Percentiles rank a stretch among this genome's conserved stretches.
Evolutionary conservation across 2,113 vertebrate genomes (phyloP).

Genomic region (Hepsetus odoe): DNA sequence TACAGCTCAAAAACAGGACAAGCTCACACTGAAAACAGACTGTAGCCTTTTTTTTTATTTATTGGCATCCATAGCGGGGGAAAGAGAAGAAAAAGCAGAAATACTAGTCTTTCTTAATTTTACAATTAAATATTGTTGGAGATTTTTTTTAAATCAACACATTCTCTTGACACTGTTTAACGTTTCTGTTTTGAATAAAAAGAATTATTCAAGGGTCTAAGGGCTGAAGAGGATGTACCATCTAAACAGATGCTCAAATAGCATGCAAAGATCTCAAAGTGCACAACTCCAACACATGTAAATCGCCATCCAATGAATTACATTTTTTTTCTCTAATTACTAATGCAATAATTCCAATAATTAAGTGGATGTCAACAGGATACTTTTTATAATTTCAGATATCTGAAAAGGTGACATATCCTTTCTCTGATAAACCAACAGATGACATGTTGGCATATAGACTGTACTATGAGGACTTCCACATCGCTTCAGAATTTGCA

Average conservation of each 20-base stretch:
- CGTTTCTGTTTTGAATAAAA: conserved; percentile 39
- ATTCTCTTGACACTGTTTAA: conserved; percentile 24
- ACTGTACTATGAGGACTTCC: conserved; percentile 16
- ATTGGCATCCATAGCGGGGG: not conserved
- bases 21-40: conserved; percentile 28
- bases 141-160: conserved; percentile 33
- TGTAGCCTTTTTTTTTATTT: not conserved
- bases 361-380: conserved; percentile 3
- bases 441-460: conserved; percentile 1
- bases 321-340: not conserved
- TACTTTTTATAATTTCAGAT: conserved; percentile 13
- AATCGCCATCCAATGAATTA: not conserved
- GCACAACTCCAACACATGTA: not conserved
- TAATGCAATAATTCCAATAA: conserved; percentile 6
- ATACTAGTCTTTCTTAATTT: too few species aligned
- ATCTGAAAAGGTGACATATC: conserved; percentile 17
- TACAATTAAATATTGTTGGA: not conserved
- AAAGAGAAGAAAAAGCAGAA: conserved; percentile 10
- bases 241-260: conserved; percentile 34
- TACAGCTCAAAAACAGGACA: conserved; percentile 37
- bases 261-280: conserved; percentile 6
- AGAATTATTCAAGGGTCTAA: conserved; percentile 35
- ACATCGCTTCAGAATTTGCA: conserved; percentile 9
- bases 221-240: conserved; percentile 30
- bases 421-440: not conserved